Percentiles rank a stretch among this genome's conserved stretches.
Conservation (phyloP, 2,113 vertebrate genomes). For the Cyprinodon brontotheroides region DNA sequence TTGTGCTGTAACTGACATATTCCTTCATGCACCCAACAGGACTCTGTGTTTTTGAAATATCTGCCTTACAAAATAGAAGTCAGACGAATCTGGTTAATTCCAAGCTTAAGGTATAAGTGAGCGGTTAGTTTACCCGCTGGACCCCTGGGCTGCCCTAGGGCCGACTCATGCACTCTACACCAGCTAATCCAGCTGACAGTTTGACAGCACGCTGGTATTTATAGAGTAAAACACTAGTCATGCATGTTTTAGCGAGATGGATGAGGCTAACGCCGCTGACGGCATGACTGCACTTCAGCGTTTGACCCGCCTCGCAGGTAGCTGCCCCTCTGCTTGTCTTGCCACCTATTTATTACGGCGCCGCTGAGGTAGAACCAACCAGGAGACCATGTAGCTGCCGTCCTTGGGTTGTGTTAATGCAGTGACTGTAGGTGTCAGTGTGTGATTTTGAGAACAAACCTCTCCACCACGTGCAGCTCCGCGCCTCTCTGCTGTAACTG, state of each 20-base stretch:
- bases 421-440: constrained; percentile 1
- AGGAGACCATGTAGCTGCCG: constrained; percentile 26
- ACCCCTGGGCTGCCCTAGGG: constrained; percentile 38
- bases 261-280: neutral
- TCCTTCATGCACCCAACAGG: neutral
- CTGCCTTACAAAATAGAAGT: neutral
- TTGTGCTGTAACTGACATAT: constrained; percentile 4
- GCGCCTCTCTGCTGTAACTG: constrained; percentile 34
- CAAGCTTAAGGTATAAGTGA: constrained; percentile 23
- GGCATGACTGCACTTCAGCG: constrained; percentile 12
- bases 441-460: neutral
- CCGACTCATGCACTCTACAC: constrained; percentile 29
- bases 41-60: neutral
- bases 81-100: constrained; percentile 10
- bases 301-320: constrained; percentile 56
- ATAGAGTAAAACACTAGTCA: constrained; percentile 40
- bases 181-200: constrained; percentile 59
- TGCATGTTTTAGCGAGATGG: constrained; percentile 31
- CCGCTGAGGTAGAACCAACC: constrained; percentile 17
- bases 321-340: constrained; percentile 33
- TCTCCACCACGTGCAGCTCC: constrained; percentile 39
- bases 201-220: constrained; percentile 56
- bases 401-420: constrained; percentile 12
- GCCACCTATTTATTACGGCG: constrained; percentile 31
- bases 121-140: constrained; percentile 25